Conservation (phyloP, 1,140 invertebrate species). For the Drosophila baimaii region DNA sequence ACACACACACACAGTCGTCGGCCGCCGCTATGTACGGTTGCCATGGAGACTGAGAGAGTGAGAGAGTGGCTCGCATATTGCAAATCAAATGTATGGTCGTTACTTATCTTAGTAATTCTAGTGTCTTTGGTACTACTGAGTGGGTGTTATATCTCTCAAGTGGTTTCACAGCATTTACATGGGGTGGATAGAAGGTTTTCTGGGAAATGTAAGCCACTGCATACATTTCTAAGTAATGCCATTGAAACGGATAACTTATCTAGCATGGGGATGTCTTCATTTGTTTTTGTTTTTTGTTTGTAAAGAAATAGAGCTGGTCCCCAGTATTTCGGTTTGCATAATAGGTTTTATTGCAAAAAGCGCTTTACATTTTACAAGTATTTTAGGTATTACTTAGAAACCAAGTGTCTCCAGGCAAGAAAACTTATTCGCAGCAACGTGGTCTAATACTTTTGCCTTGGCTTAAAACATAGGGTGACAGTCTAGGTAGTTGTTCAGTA, state of each 20-base stretch:
- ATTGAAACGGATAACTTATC: slow-evolving; percentile 1
- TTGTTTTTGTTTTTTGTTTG: not conserved
- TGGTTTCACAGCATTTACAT: not conserved
- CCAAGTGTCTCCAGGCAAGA: slow-evolving; percentile 72
- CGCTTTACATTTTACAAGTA: slow-evolving; percentile 83
- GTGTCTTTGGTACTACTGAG: no score
- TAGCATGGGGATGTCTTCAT: not conserved
- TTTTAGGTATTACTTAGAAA: slow-evolving; percentile 62
- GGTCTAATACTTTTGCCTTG: slow-evolving; percentile 55
- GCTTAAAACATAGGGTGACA: slow-evolving; percentile 65
- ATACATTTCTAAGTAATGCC: not conserved
- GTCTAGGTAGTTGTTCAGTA: slow-evolving; percentile 57
- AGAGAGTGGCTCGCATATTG: no score
- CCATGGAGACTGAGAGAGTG: no score
- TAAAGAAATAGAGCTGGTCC: slow-evolving; percentile 73
- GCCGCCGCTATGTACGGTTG: no score
- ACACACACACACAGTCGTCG: no score
- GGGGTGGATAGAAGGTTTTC: not conserved
- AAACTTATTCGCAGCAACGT: slow-evolving; percentile 47
- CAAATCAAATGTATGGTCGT: no score
- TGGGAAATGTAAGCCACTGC: slow-evolving; percentile 2
- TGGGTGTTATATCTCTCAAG: not conserved
- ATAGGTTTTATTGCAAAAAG: slow-evolving; percentile 84
- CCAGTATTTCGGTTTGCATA: slow-evolving; percentile 67
- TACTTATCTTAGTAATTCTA: no score